A percentile compares a stretch with the other conserved stretches of the same genome.
phyloP scores from a whole-genome alignment of 2,113 vertebrate genomes.

The Amia ocellicauda region DNA sequence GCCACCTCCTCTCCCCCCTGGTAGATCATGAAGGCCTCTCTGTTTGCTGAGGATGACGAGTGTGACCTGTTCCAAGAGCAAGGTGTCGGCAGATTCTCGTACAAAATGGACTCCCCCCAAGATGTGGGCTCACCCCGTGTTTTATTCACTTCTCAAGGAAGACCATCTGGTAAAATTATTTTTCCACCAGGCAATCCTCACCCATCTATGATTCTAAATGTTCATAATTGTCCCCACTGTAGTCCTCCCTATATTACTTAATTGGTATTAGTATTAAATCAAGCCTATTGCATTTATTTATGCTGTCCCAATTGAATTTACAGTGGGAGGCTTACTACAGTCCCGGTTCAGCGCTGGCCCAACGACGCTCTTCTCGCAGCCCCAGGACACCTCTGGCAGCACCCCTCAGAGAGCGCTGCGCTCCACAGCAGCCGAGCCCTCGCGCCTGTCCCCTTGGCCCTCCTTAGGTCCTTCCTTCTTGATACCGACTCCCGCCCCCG shows the following conservation, averaged over 20 bases:
- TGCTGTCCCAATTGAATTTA: too few species aligned
- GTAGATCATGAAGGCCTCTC: conserved; percentile 95
- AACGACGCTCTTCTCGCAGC: conserved; percentile 47
- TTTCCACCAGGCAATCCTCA: background rate
- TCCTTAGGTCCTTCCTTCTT: conserved; percentile 50
- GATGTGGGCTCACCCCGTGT: conserved; percentile 73
- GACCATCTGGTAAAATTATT: conserved; percentile 59
- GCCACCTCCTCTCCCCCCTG: too few species aligned
- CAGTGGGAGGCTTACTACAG: conserved; percentile 79
- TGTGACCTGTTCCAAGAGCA: conserved; percentile 64
- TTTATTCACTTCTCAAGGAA: conserved; percentile 61
- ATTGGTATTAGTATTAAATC: background rate
- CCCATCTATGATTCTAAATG: too few species aligned
- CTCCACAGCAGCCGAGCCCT: background rate
- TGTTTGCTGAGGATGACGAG: conserved; percentile 87
- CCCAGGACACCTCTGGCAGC: conserved; percentile 41
- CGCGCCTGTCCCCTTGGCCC: conserved; percentile 47
- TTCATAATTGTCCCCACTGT: too few species aligned
- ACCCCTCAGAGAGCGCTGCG: conserved; percentile 23
- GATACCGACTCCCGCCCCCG: conserved; percentile 51
- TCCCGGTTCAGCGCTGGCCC: conserved; percentile 58
- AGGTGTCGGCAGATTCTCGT: conserved; percentile 35
- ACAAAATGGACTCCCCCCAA: conserved; percentile 50
- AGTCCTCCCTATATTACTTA: too few species aligned
- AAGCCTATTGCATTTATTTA: background rate